Base-by-base conservation (phyloP, 2,113 vertebrate genomes). In the Ammospiza caudacuta region DNA sequence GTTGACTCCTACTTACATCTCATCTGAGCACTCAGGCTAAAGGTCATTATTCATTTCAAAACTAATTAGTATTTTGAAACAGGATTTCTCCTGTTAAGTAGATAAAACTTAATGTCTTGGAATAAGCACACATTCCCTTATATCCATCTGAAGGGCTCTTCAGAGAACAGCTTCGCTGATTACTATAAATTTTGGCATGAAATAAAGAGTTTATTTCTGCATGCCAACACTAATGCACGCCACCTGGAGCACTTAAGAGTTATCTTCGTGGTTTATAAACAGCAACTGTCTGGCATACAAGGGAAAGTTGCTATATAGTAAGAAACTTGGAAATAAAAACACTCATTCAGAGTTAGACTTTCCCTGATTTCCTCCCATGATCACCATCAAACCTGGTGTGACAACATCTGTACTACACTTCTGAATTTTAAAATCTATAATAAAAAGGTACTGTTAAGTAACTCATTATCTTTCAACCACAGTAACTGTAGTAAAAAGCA, bases 11-110 rank as follows among this genome's bases (percentile, higher is more conserved):
- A 87, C 66, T 84, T 82, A n/a, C 1, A 84, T 63, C 47, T 83
- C 37, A 91, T 59, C 61, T 82, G 29, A 96, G 61, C 39, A 67
- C 47, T 75, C 66, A 84, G 54, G 62, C 31, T 89, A 87, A 94
- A 92, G 78, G 77, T 82, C 66, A 87, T 47, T 64, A 69, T 31
- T 87, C 8, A 57, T 92, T 92, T 92, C 24, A 89, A 81, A 92
- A 87, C 73, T 84, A 87, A 89, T 94, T 58, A 91, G 33, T 21
- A 91, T 54, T 81, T 89, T 87, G 16, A 78, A 83, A 78, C 21
- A 47, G 47, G 39, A 75, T 94, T 91, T 87, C 52, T 78, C 72
- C 69, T 63, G 52, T 59, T 58, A 62, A 84, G 51, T 15, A 91
- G 66, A 83, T 47, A 96, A 92, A 87, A 84, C 22, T 78, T 31